Evolutionary conservation across 2,888 invertebrate genomes (phyloP).

Genomic region (Clunio marinus): DNA sequence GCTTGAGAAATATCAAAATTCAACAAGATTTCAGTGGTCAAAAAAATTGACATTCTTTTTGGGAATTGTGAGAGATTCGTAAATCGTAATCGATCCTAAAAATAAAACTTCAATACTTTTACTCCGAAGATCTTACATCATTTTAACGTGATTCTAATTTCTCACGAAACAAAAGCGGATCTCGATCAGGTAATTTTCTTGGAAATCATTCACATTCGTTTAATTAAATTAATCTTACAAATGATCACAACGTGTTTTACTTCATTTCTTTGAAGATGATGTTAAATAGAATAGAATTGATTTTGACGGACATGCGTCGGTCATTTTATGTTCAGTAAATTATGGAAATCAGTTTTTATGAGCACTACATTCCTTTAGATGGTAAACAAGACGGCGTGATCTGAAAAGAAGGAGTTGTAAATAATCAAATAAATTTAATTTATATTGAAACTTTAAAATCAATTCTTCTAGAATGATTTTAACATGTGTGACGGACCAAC

Average conservation of each 20-base stretch:
- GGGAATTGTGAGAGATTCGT: not conserved
- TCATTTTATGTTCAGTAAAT: not conserved
- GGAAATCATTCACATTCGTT: not conserved
- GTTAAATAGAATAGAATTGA: not conserved
- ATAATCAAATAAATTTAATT: conserved; percentile 37
- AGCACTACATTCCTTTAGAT: not conserved
- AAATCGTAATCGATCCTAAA: not conserved
- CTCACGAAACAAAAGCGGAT: not conserved
- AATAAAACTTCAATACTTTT: not conserved
- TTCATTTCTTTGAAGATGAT: too few species aligned
- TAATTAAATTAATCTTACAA: conserved; percentile 6
- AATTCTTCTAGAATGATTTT: not conserved
- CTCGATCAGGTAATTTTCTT: conserved; percentile 13
- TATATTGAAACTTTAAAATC: conserved; percentile 14
- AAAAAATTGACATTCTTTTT: not conserved
- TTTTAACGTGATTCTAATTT: not conserved
- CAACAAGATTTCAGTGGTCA: not conserved
- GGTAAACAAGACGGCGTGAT: conserved; percentile 17
- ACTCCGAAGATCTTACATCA: not conserved
- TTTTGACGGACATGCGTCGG: not conserved
- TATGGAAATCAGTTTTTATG: not conserved
- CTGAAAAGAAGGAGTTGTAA: not conserved
- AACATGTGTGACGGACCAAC: not conserved
- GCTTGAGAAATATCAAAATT: not conserved
- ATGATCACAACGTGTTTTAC: not conserved